These are phyloP conservation scores for Ascidia mentula DNA, from an alignment of 23 tunicate genomes.

Conservation along the genomic window DNA sequence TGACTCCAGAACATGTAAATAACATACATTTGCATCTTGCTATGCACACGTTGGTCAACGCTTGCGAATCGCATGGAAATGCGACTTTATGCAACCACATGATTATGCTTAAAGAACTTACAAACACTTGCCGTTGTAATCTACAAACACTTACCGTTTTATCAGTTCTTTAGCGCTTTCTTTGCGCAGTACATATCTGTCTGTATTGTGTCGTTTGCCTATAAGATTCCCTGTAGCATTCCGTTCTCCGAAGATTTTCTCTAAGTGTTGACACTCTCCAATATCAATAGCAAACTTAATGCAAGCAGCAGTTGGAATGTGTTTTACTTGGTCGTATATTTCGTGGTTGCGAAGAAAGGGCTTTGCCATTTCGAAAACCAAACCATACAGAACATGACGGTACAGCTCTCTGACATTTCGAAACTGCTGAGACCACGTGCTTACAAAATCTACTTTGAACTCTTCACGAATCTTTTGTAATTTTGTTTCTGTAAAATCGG, in stretches of 20 bases:
- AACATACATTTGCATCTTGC: too few relatives aligned
- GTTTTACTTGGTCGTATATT: neutral
- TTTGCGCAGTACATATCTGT: too few relatives aligned
- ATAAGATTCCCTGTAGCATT: too few relatives aligned
- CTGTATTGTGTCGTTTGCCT: too few relatives aligned
- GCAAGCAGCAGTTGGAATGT: neutral
- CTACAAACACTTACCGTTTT: too few relatives aligned
- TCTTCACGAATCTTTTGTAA: neutral
- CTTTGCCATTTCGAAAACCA: neutral
- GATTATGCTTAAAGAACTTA: too few relatives aligned
- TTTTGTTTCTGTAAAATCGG: neutral
- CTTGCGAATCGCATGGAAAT: too few relatives aligned
- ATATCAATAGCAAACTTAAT: neutral
- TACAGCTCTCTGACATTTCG: neutral
- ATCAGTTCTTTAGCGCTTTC: too few relatives aligned
- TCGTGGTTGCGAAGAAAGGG: neutral
- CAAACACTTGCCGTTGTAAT: too few relatives aligned
- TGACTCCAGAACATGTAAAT: too few relatives aligned
- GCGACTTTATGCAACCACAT: too few relatives aligned
- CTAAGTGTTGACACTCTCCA: neutral
- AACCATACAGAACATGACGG: neutral
- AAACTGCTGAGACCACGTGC: neutral
- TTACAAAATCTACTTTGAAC: neutral
- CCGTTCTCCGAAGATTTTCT: neutral
- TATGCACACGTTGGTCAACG: too few relatives aligned